These are phyloP conservation scores for Argyresthia albistria DNA, from an alignment of 2,888 invertebrate species.

Conservation along the genomic window DNA sequence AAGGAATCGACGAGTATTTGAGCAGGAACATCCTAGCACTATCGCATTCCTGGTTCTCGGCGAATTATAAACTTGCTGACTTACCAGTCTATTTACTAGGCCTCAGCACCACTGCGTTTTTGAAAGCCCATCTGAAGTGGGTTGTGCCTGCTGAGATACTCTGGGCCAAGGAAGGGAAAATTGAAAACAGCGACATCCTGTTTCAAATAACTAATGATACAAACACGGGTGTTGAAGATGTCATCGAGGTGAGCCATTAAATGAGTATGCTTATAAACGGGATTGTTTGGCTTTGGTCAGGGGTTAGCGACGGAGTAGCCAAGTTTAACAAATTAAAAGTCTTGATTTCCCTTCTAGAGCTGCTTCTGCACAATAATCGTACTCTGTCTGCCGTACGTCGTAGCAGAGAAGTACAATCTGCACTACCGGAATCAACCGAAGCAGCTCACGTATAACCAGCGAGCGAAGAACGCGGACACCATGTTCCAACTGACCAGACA, in stretches of 20 bases:
- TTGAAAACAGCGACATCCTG: slow-evolving; percentile 31
- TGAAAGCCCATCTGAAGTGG: slow-evolving; percentile 55
- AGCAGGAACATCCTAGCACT: slow-evolving; percentile 58
- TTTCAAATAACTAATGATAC: slow-evolving; percentile 22
- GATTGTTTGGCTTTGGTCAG: no score
- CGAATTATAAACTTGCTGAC: slow-evolving; percentile 35
- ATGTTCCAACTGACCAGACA: slow-evolving; percentile 40
- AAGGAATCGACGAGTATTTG: slow-evolving; percentile 36
- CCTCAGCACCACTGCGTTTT: slow-evolving; percentile 37
- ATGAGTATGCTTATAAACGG: no score
- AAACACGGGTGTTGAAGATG: slow-evolving; percentile 20
- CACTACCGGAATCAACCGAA: slow-evolving; percentile 20
- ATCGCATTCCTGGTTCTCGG: slow-evolving; percentile 59
- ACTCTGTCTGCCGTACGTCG: slow-evolving; percentile 49
- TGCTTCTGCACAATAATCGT: slow-evolving; percentile 46
- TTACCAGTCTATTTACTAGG: slow-evolving; percentile 56
- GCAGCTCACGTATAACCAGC: slow-evolving; percentile 18
- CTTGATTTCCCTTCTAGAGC: slow-evolving; percentile 28
- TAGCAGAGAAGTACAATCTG: slow-evolving; percentile 39
- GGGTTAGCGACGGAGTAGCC: no score
- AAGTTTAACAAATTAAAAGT: no score
- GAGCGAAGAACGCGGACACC: slow-evolving; percentile 26
- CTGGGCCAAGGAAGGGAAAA: slow-evolving; percentile 40
- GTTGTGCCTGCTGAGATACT: slow-evolving; percentile 53
- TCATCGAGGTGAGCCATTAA: slow-evolving; percentile 31